These are phyloP conservation scores for Morpho deidamia DNA, from an alignment of 2,888 invertebrate genomes.

Conservation along the genomic window DNA sequence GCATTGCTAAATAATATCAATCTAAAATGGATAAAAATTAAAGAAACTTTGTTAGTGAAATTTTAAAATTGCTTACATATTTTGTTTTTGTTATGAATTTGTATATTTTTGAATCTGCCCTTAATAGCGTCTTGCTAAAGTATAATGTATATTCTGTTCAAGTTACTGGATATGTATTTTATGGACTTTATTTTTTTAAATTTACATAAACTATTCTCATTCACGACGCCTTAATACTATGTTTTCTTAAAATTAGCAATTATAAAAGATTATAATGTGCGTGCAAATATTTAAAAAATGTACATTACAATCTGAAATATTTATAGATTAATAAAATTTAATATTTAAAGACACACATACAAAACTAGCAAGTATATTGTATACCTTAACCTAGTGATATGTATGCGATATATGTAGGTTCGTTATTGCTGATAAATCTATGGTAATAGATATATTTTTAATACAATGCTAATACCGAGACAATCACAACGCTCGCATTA, in stretches of 20 bases:
- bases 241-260: not conserved
- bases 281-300: constrained; percentile 4
- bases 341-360: constrained; percentile 18
- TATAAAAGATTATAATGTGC: not conserved
- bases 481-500: constrained; percentile 13
- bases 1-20: too few species aligned
- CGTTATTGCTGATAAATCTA: constrained; percentile 54
- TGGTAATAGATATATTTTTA: constrained; percentile 17
- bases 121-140: too few species aligned
- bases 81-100: too few species aligned
- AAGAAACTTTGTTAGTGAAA: too few species aligned
- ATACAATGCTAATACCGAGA: constrained; percentile 13
- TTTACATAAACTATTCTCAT: not conserved
- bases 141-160: too few species aligned
- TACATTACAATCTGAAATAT: not conserved
- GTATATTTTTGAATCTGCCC: too few species aligned
- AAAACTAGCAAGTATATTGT: constrained; percentile 43
- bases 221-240: not conserved
- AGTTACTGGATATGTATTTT: too few species aligned
- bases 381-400: constrained; percentile 67
- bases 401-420: constrained; percentile 62
- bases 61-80: too few species aligned
- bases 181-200: too few species aligned
- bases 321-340: constrained; percentile 7
- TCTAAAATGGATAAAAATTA: too few species aligned